Conservation (phyloP, 2,888 invertebrate genomes). For the Spodoptera littoralis region DNA sequence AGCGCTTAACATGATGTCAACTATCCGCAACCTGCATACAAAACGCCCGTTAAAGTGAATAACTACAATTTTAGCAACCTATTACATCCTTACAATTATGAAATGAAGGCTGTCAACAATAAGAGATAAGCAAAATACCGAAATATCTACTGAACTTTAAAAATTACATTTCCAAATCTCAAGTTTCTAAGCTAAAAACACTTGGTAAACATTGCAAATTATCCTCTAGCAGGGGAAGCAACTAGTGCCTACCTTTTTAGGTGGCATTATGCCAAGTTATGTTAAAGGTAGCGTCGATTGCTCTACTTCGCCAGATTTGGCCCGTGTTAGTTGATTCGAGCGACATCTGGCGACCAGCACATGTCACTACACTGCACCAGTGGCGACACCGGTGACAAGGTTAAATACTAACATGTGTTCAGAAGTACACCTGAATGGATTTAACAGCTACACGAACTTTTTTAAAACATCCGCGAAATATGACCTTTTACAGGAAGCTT, state of each 20-base stretch:
- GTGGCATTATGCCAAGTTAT: constrained; percentile 61
- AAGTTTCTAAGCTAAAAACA: no score
- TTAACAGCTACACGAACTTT: constrained; percentile 42
- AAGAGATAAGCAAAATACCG: no score
- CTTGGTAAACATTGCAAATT: no score
- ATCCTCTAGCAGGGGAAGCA: constrained; percentile 9
- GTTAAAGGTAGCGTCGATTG: constrained; percentile 47
- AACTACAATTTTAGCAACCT: no score
- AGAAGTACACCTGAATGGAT: constrained; percentile 52
- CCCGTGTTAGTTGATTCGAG: constrained; percentile 43
- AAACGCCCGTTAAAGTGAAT: constrained; percentile 1
- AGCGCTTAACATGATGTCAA: constrained; percentile 14
- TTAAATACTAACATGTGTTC: constrained; percentile 42
- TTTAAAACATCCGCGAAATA: constrained; percentile 50
- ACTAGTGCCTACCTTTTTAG: constrained; percentile 46
- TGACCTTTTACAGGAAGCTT: constrained; percentile 44
- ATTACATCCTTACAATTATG: no score
- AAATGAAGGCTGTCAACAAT: no score
- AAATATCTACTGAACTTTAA: no score
- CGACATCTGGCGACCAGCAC: constrained; percentile 58
- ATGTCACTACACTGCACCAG: no score
- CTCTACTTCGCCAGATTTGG: constrained; percentile 62
- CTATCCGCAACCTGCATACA: constrained; percentile 14
- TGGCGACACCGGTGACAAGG: constrained; percentile 26
- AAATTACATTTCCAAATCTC: no score